phyloP scores from a whole-genome alignment of 2,797 vertebrate species.

The Delichon dasypus region DNA sequence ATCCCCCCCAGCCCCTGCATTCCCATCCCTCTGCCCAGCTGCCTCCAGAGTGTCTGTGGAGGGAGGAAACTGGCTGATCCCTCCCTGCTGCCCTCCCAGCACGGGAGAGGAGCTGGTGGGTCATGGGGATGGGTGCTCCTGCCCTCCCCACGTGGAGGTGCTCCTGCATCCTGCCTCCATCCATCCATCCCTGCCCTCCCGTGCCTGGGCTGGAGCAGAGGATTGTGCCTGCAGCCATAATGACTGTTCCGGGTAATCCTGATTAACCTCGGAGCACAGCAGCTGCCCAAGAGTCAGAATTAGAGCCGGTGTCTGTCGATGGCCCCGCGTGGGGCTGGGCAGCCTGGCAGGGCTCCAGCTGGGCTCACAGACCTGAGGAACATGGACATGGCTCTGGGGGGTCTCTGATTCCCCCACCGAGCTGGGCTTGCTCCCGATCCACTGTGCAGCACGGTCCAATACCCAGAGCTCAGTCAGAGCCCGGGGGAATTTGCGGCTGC shows the following conservation, averaged over 20 bases:
- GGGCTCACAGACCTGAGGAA: not conserved
- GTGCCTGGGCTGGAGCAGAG: not conserved
- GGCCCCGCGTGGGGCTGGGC: accelerated
- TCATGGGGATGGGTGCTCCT: not conserved
- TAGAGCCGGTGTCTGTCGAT: not conserved
- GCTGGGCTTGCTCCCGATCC: not conserved
- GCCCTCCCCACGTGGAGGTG: not conserved
- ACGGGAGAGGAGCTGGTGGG: not conserved
- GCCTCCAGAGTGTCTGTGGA: not conserved
- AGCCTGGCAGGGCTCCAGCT: not conserved
- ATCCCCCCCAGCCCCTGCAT: not conserved
- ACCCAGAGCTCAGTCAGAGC: not conserved
- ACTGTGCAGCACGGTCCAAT: accelerated
- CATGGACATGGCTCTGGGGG: not conserved
- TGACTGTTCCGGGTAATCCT: conserved; percentile 40
- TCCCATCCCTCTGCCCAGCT: not conserved
- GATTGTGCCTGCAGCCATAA: conserved; percentile 6
- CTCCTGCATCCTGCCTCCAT: not conserved
- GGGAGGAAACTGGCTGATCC: not conserved
- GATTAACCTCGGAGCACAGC: conserved; percentile 27
- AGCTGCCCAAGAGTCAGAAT: conserved; percentile 25
- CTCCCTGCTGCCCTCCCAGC: not conserved
- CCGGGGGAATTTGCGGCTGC: not conserved
- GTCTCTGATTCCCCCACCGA: not conserved
- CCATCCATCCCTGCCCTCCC: not conserved